phyloP scores from a whole-genome alignment of 2,797 vertebrate species.

The Phaenicophaeus curvirostris region DNA sequence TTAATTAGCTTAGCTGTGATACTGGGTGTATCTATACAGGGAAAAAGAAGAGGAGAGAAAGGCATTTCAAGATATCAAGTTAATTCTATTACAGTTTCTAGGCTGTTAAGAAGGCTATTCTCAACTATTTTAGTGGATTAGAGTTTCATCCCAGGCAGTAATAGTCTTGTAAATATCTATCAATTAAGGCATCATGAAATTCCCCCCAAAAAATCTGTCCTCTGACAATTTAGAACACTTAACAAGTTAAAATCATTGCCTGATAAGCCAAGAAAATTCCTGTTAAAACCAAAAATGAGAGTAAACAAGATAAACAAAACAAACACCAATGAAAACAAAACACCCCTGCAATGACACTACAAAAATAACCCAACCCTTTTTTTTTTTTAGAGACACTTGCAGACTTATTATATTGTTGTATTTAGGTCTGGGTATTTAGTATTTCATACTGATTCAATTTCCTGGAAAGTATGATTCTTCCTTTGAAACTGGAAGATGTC shows the following conservation, averaged over 20 bases:
- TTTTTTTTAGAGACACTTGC: neutral
- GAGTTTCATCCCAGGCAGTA: neutral
- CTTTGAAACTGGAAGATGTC: neutral
- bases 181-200: neutral
- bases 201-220: neutral
- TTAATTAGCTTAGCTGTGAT: constrained; percentile 98
- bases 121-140: neutral
- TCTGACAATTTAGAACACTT: neutral
- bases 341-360: neutral
- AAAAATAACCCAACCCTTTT: neutral
- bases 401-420: neutral
- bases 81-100: neutral
- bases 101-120: neutral
- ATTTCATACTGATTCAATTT: neutral
- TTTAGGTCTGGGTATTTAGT: neutral
- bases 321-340: neutral
- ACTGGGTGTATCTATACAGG: constrained; percentile 91
- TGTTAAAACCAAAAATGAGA: neutral
- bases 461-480: neutral
- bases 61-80: neutral
- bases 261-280: neutral
- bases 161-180: neutral
- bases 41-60: neutral
- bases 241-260: neutral
- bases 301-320: neutral